Percentiles rank a stretch among this genome's conserved stretches.
Conservation (phyloP, 2,797 vertebrate genomes). For the Steatocranus sp. region DNA sequence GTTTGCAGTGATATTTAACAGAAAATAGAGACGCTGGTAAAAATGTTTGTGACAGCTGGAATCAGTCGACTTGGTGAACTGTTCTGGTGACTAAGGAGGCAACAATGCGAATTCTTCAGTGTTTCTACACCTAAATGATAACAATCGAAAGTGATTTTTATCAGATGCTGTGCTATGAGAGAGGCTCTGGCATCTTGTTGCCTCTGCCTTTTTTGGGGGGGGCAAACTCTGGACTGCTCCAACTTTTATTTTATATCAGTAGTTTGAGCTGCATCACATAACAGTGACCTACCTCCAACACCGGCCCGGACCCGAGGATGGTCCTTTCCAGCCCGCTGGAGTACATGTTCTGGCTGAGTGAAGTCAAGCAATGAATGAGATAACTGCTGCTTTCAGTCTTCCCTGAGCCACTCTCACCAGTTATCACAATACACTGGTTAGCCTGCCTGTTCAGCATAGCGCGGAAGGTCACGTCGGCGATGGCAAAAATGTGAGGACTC, state of each 20-base stretch:
- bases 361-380: slow-evolving; percentile 92
- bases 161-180: background rate
- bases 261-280: background rate
- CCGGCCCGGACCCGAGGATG: slow-evolving; percentile 90
- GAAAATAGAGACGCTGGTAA: background rate
- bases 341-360: slow-evolving; percentile 90
- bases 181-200: background rate
- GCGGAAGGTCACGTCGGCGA: slow-evolving; percentile 86
- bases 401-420: slow-evolving; percentile 91
- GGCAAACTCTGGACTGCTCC: background rate
- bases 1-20: background rate
- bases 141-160: background rate
- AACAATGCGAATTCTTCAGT: background rate
- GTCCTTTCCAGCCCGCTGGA: slow-evolving; percentile 86
- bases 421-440: slow-evolving; percentile 92
- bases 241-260: background rate
- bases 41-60: background rate
- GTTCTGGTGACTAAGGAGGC: background rate
- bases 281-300: slow-evolving; percentile 85
- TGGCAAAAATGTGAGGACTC: slow-evolving; percentile 93
- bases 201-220: background rate
- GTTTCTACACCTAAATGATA: background rate
- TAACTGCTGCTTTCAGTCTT: slow-evolving; percentile 97
- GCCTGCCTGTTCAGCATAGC: slow-evolving; percentile 83
- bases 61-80: background rate